Conservation (phyloP, 2,797 vertebrate species). For the Zenarchopterus dispar region DNA sequence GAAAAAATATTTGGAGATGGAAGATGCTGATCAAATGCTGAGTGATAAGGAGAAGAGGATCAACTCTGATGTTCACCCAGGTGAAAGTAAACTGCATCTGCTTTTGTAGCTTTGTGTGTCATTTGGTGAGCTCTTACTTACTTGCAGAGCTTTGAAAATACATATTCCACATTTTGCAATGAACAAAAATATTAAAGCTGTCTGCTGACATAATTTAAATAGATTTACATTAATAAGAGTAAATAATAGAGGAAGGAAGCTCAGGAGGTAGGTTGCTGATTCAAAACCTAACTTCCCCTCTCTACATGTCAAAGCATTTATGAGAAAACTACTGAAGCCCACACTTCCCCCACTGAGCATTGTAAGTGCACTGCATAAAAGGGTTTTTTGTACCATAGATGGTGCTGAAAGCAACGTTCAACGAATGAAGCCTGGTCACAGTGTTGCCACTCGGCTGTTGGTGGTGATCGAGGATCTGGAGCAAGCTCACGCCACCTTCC, state of each 20-base stretch:
- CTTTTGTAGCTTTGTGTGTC: not conserved
- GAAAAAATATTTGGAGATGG: constrained; percentile 79
- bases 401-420: constrained; percentile 61
- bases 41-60: constrained; percentile 67
- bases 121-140: not conserved
- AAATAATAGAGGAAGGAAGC: not conserved
- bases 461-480: constrained; percentile 86
- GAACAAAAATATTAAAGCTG: not conserved
- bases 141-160: not conserved
- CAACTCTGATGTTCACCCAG: constrained; percentile 58
- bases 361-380: too few species aligned
- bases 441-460: constrained; percentile 72
- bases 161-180: not conserved
- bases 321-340: too few species aligned
- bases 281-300: not conserved
- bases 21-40: constrained; percentile 49
- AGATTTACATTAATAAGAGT: not conserved
- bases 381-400: constrained; percentile 36
- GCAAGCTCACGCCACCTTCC: constrained; percentile 83
- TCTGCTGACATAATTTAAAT: not conserved
- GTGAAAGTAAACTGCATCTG: constrained; percentile 60
- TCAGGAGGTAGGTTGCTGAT: too few species aligned
- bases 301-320: too few species aligned
- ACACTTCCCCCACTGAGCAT: too few species aligned
- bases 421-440: constrained; percentile 51